Evolutionary conservation across 2,888 invertebrate species (phyloP), one percentile per base, ranked within the genome.

Genomic region (Thecophora atra): DNA sequence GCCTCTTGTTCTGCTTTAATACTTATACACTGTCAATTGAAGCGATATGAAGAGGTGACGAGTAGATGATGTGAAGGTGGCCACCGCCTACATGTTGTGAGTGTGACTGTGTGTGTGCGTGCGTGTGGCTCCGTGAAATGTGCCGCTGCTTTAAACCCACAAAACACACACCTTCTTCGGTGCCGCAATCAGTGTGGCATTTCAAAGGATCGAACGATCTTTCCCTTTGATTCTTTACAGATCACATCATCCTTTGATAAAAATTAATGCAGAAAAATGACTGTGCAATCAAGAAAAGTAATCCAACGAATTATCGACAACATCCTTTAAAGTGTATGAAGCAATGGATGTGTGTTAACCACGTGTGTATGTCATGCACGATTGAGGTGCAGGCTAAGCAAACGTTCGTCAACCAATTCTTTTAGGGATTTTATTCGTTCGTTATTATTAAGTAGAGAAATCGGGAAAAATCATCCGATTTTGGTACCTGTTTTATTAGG

Each of bases 201-300:
- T 37, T 37, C 6, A 8, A 37, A 37, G 44, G 3, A 15, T 6
- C 4, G 42, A 42, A 21, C n/a, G 64, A 63, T 42, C 5, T 47
- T 47, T 11, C n/a, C 13, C 24, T 15, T 24, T 13, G 47, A 54
- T 54, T 67, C 37, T 19, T 67, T 67, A 7, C 37, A 67, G 56
- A 67, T 67, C 15, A 67, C 21, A 21, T 54, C 67, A 28, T 67
- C 52, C 67, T 67, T 67, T 67, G 56, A 67, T 67, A 30, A n/a
- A 24, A 37, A 67, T 42, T 67, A 67, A 67, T 56, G 37, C 67
- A 54, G 54, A 67, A 67, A n/a, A 64, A 54, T 54, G 67, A 67
- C 67, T 67, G 19, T 30, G 54, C 67, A 54, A 54, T 54, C 30
- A 54, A 54, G 52, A 37, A 8, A 52, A 30, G n/a, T 37, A 6